Conservation (phyloP, 2,888 invertebrate genomes). For the Phasia obesa region DNA sequence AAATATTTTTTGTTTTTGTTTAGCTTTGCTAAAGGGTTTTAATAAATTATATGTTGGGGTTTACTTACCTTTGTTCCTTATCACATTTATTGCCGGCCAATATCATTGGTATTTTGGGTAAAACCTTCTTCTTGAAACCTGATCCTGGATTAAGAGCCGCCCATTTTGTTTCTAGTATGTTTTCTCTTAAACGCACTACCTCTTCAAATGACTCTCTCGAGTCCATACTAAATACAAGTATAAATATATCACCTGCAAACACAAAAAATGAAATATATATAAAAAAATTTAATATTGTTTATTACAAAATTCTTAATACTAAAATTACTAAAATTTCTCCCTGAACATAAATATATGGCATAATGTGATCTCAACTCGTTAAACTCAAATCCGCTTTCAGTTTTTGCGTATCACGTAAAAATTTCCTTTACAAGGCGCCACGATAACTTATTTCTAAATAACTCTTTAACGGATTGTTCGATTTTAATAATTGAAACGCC, state of each 20-base stretch:
- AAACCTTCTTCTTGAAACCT: conserved; percentile 85
- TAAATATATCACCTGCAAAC: conserved; percentile 88
- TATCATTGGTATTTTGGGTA: conserved; percentile 91
- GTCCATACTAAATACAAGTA: conserved; percentile 93
- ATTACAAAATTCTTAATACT: too few species aligned
- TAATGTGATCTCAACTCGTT: too few species aligned
- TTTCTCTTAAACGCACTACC: conserved; percentile 90
- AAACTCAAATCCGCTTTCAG: too few species aligned
- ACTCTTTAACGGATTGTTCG: too few species aligned
- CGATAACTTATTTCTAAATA: too few species aligned
- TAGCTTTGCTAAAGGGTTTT: not conserved
- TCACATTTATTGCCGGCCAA: conserved; percentile 95
- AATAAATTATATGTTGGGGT: not conserved
- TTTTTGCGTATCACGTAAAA: too few species aligned
- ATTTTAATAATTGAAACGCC: too few species aligned
- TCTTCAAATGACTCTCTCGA: conserved; percentile 92
- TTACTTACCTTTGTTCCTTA: conserved; percentile 87
- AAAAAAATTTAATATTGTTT: too few species aligned
- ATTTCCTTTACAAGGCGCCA: too few species aligned
- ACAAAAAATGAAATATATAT: too few species aligned
- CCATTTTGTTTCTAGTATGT: conserved; percentile 92
- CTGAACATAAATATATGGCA: too few species aligned
- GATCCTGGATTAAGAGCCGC: conserved; percentile 86
- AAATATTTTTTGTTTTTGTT: conserved; percentile 29
- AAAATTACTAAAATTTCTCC: too few species aligned